phyloP scores from a whole-genome alignment of 2,888 invertebrate genomes.

The Synanthedon formicaeformis region DNA sequence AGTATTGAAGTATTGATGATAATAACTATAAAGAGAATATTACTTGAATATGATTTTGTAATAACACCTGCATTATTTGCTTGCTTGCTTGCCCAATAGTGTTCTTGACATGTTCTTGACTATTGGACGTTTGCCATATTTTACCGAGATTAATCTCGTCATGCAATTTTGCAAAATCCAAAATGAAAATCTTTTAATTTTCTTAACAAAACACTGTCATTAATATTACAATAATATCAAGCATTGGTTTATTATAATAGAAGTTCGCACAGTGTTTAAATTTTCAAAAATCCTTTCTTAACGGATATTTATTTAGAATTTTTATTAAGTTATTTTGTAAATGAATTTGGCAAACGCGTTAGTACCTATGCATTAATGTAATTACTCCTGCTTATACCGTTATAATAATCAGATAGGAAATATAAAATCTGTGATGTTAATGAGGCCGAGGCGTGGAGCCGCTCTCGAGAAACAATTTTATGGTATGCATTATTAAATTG shows the following conservation, averaged over 20 bases:
- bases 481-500: slow-evolving; percentile 37
- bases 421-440: slow-evolving; percentile 3
- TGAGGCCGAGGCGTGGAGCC: slow-evolving; percentile 7
- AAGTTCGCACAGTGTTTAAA: too few relatives aligned
- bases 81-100: neutral
- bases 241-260: too few relatives aligned
- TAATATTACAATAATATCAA: too few relatives aligned
- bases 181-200: neutral
- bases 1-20: too few relatives aligned
- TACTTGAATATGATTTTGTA: too few relatives aligned
- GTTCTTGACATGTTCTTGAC: neutral
- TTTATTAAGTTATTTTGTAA: neutral
- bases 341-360: neutral
- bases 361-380: slow-evolving; percentile 9
- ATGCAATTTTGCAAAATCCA: neutral
- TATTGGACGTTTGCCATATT: too few relatives aligned
- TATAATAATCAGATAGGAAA: neutral
- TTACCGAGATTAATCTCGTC: neutral
- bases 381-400: slow-evolving; percentile 7
- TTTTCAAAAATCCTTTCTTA: too few relatives aligned
- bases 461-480: slow-evolving; percentile 27
- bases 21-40: too few relatives aligned
- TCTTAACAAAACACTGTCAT: too few relatives aligned
- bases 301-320: too few relatives aligned
- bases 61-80: too few relatives aligned